These are phyloP conservation scores for Triplophysa siluroides DNA, from an alignment of 2,113 vertebrate genomes.

Conservation along the genomic window DNA sequence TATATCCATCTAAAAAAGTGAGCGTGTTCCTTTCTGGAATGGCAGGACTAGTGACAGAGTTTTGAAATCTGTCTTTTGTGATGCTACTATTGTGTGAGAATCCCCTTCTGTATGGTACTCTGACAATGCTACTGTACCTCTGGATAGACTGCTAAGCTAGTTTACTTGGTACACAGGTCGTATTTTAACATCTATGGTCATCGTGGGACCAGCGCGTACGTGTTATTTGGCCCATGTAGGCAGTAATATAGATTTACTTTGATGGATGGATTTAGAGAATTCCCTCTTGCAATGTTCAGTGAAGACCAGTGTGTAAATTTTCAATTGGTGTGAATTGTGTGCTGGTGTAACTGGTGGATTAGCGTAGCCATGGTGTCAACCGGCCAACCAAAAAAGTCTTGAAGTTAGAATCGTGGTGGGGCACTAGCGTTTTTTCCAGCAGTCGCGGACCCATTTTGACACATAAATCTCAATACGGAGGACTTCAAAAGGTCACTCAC, in stretches of 20 bases:
- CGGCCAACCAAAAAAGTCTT: no score
- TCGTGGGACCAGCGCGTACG: neutral
- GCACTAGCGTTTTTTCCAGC: no score
- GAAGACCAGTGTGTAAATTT: no score
- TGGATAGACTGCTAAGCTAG: conserved; percentile 30
- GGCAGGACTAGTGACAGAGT: conserved; percentile 19
- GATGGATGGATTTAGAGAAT: neutral
- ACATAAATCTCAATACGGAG: no score
- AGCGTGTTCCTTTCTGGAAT: conserved; percentile 41
- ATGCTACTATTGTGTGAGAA: conserved; percentile 30
- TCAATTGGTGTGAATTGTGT: no score
- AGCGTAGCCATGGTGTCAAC: no score
- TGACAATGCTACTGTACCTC: conserved; percentile 1
- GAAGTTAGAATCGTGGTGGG: no score
- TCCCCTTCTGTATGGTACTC: conserved; percentile 17
- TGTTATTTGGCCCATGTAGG: neutral
- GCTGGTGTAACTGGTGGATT: no score
- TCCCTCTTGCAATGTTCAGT: neutral
- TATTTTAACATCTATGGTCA: neutral
- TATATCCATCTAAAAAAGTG: conserved; percentile 36
- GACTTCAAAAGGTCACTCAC: conserved; percentile 7
- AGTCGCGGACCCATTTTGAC: no score
- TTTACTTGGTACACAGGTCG: conserved; percentile 23
- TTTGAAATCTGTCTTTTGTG: conserved; percentile 29
- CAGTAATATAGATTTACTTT: neutral